These are phyloP conservation scores for Liparis tanakae DNA, from an alignment of 2,797 vertebrate genomes.

Conservation along the genomic window DNA sequence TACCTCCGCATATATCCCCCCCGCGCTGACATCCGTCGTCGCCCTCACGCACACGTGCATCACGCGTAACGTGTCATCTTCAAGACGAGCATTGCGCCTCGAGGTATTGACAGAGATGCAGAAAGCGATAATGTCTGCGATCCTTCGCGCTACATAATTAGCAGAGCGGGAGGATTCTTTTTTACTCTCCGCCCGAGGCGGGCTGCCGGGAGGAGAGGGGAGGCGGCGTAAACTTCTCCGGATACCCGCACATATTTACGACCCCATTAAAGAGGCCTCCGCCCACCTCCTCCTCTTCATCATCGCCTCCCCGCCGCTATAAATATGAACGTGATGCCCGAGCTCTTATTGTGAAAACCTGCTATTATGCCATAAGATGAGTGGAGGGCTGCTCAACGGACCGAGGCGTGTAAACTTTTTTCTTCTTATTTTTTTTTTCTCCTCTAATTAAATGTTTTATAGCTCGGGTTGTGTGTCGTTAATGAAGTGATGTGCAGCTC, in stretches of 20 bases:
- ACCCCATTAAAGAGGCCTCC: slow-evolving; percentile 67
- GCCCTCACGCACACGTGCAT: slow-evolving; percentile 39
- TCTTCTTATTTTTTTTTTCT: slow-evolving; percentile 17
- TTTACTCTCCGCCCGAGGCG: slow-evolving; percentile 36
- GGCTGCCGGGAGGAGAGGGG: not conserved
- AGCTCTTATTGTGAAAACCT: slow-evolving; percentile 30
- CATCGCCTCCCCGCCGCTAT: slow-evolving; percentile 19
- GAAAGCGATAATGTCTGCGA: slow-evolving; percentile 51
- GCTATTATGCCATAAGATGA: slow-evolving; percentile 63
- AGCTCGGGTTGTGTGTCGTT: slow-evolving; percentile 24
- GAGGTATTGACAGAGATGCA: slow-evolving; percentile 60
- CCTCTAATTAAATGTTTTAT: slow-evolving; percentile 26
- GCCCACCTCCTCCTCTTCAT: not conserved
- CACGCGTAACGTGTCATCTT: slow-evolving; percentile 48
- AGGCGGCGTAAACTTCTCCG: slow-evolving; percentile 54
- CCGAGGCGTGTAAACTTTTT: slow-evolving; percentile 53
- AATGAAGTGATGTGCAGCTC: slow-evolving; percentile 40
- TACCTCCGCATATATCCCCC: slow-evolving; percentile 11
- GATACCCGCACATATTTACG: slow-evolving; percentile 73
- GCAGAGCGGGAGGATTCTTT: slow-evolving; percentile 49
- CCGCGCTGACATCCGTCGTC: slow-evolving; percentile 25
- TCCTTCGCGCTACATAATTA: slow-evolving; percentile 51
- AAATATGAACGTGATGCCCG: slow-evolving; percentile 59
- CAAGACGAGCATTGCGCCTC: slow-evolving; percentile 43
- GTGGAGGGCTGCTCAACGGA: slow-evolving; percentile 57